Evolutionary conservation across 1,140 invertebrate species (phyloP).

Genomic region (Drosophila subobscura): DNA sequence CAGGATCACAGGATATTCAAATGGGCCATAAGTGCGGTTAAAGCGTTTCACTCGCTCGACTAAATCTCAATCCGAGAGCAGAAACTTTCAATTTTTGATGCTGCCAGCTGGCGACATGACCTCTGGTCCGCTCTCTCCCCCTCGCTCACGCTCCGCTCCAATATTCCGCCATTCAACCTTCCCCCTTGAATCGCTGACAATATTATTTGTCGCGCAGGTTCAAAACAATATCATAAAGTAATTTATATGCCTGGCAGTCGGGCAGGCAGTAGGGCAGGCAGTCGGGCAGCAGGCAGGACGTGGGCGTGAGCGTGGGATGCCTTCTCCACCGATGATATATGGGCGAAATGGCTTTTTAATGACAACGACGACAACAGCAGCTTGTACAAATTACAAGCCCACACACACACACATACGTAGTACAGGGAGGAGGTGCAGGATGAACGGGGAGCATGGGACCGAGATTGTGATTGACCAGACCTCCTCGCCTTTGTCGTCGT

Average conservation of each 20-base stretch:
- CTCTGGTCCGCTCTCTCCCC: constrained; percentile 27
- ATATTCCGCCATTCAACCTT: constrained; percentile 6
- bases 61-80: constrained; percentile 65
- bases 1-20: constrained; percentile 77
- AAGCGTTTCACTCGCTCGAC: constrained; percentile 71
- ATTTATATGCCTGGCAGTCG: constrained; percentile 69
- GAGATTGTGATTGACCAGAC: constrained; percentile 64
- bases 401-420: constrained; percentile 25
- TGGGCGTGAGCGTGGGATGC: constrained; percentile 29
- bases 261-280: constrained; percentile 23
- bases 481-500: constrained; percentile 4
- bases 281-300: constrained; percentile 18
- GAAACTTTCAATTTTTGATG: constrained; percentile 78
- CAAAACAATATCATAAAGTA: constrained; percentile 82
- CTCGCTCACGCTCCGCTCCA: not conserved
- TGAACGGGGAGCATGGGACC: not conserved
- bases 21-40: constrained; percentile 80
- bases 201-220: constrained; percentile 81
- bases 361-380: constrained; percentile 81
- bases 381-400: constrained; percentile 76
- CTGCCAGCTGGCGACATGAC: constrained; percentile 74
- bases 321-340: constrained; percentile 67
- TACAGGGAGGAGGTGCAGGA: too few relatives aligned
- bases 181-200: constrained; percentile 55
- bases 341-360: constrained; percentile 80